phyloP scores from a whole-genome alignment of 2,888 invertebrate genomes.

The Platycnemis pennipes region DNA sequence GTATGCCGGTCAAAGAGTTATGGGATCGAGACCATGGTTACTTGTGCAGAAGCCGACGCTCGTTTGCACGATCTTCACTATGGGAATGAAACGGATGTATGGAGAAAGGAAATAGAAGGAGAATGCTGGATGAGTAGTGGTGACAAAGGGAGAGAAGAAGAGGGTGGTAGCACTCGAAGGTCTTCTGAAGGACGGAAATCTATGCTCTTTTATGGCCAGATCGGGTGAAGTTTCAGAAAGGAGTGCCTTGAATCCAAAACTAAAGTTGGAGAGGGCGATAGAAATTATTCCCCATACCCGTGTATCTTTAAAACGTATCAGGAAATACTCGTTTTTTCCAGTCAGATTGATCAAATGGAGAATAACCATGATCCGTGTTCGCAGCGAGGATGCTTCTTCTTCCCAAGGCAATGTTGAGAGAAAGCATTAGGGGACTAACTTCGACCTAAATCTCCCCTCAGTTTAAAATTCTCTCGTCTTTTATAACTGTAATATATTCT shows the following conservation, averaged over 20 bases:
- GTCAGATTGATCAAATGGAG: background rate
- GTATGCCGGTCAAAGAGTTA: too few species aligned
- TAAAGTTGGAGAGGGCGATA: background rate
- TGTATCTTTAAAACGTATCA: background rate
- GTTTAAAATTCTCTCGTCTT: too few species aligned
- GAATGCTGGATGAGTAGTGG: background rate
- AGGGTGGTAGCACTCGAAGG: background rate
- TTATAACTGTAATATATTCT: too few species aligned
- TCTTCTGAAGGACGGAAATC: background rate
- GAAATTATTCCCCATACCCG: background rate
- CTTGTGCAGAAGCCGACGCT: too few species aligned
- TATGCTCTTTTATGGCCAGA: background rate
- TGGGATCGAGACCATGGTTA: too few species aligned
- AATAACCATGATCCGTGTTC: too few species aligned
- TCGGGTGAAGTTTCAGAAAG: background rate
- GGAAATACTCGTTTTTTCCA: background rate
- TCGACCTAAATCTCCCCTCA: too few species aligned
- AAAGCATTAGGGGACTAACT: too few species aligned
- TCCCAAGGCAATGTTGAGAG: too few species aligned
- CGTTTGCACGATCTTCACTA: too few species aligned
- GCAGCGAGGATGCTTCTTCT: too few species aligned
- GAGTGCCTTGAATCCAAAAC: background rate
- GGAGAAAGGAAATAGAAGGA: background rate
- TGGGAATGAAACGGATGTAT: constrained; percentile 6
- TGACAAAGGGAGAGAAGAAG: background rate